These are phyloP conservation scores for Momotus momota DNA, from an alignment of 2,797 vertebrate species.

Conservation along the genomic window DNA sequence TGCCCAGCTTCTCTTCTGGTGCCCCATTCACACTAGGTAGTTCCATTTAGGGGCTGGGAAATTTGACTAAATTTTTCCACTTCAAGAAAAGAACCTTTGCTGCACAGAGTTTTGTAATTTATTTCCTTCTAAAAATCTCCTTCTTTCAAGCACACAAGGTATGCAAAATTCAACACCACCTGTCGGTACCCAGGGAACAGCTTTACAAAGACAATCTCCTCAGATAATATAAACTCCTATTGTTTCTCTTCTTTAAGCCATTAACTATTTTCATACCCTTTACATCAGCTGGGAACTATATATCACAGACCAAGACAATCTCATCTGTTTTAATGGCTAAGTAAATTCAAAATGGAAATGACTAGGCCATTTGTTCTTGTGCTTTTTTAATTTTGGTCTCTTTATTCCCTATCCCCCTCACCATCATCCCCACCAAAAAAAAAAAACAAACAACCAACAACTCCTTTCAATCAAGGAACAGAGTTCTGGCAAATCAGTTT, in stretches of 20 bases:
- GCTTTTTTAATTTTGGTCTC: background rate
- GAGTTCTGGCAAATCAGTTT: background rate
- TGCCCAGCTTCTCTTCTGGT: background rate
- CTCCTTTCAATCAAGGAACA: background rate
- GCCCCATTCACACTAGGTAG: background rate
- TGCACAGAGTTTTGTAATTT: background rate
- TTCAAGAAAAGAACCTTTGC: background rate
- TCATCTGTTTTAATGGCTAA: conserved; percentile 61
- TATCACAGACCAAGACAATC: conserved; percentile 57
- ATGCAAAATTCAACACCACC: conserved; percentile 44
- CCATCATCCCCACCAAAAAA: background rate
- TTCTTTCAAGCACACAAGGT: conserved; percentile 1
- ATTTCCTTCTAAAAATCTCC: background rate
- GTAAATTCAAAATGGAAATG: conserved; percentile 64
- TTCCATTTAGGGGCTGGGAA: background rate
- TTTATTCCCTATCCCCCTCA: background rate
- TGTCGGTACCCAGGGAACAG: conserved; percentile 15
- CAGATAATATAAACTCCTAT: conserved; percentile 20
- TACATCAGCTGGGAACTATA: conserved; percentile 52
- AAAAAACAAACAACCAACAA: background rate
- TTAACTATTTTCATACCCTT: conserved; percentile 57
- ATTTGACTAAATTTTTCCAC: background rate
- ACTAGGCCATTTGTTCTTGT: conserved; percentile 34
- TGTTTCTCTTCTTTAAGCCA: conserved; percentile 54
- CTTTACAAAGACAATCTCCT: conserved; percentile 44